phyloP scores from a whole-genome alignment of 2,797 vertebrate species.

The Tolypeutes matacus region DNA sequence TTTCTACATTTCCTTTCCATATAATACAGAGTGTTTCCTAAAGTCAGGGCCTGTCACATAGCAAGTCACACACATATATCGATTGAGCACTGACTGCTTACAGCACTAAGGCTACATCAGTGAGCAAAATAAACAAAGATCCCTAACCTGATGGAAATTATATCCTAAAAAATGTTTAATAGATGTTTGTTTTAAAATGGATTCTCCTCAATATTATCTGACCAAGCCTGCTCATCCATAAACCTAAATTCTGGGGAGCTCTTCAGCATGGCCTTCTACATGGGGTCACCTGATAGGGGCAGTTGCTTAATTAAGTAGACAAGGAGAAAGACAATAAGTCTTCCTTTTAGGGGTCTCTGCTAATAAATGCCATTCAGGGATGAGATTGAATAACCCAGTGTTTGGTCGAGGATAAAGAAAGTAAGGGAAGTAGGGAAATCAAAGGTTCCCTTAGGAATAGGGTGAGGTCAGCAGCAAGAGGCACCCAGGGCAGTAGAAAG shows the following conservation, averaged over 20 bases:
- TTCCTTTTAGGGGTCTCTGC: background rate
- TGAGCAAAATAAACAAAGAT: background rate
- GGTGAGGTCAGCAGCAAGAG: background rate
- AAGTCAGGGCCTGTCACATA: background rate
- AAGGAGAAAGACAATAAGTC: background rate
- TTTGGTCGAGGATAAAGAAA: background rate
- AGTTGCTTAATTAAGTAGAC: background rate
- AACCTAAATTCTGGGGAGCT: background rate
- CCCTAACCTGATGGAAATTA: background rate
- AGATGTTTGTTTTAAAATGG: constrained; percentile 19
- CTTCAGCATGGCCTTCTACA: background rate
- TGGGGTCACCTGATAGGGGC: background rate
- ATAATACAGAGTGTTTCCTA: background rate
- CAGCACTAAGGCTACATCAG: background rate
- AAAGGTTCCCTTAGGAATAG: background rate
- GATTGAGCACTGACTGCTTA: background rate
- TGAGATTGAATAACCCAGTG: background rate
- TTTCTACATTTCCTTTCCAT: background rate
- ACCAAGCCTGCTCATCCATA: background rate
- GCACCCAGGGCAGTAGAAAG: background rate
- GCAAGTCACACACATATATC: background rate
- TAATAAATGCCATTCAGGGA: background rate
- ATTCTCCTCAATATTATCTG: background rate
- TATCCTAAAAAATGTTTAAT: background rate
- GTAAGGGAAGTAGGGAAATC: background rate